Conservation (phyloP, 2,113 vertebrate genomes). For the Erythrocercus mccallii region DNA sequence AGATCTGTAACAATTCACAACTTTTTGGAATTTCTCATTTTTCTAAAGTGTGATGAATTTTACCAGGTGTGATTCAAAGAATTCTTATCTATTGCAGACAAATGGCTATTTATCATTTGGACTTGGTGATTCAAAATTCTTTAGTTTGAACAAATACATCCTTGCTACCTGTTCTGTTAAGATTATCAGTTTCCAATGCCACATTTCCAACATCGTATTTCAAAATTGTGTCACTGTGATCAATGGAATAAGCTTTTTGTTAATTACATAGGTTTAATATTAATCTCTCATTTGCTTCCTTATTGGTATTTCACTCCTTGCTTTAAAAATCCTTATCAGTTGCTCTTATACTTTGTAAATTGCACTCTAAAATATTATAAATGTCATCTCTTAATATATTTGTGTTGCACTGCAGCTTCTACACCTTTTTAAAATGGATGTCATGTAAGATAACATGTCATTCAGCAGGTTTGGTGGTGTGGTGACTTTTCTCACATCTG, state of each 20-base stretch:
- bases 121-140: neutral
- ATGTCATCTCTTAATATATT: neutral
- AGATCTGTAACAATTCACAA: neutral
- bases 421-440: neutral
- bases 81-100: neutral
- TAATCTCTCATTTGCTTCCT: neutral
- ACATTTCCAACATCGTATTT: neutral
- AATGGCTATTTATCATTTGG: neutral
- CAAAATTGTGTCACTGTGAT: neutral
- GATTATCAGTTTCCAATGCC: neutral
- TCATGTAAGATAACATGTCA: neutral
- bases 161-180: neutral
- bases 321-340: neutral
- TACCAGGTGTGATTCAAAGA: neutral
- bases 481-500: neutral
- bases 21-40: neutral
- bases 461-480: neutral
- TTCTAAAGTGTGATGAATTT: neutral
- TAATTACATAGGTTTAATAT: neutral
- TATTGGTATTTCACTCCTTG: neutral
- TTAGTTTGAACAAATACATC: neutral
- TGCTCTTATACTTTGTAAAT: neutral
- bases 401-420: neutral
- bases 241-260: neutral
- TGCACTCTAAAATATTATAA: neutral